Evolutionary conservation across 2,888 invertebrate genomes (phyloP).

Genomic region (Eustalomyia histrio): DNA sequence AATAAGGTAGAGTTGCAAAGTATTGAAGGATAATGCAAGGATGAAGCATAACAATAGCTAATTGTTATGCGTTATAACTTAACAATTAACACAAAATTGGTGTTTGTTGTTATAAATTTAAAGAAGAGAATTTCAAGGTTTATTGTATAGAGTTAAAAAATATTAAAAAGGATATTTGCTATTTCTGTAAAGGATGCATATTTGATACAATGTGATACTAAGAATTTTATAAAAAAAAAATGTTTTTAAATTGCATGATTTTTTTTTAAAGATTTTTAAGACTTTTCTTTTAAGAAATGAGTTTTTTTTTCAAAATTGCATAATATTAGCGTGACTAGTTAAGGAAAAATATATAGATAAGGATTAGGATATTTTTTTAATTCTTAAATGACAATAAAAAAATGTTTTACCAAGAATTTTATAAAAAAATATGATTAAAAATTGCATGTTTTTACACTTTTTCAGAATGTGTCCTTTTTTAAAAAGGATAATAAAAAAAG

Average conservation of each 20-base stretch:
- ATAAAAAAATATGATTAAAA: not conserved
- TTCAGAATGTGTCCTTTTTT: not conserved
- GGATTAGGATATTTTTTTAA: too few relatives aligned
- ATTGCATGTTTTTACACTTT: not conserved
- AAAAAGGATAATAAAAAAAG: not conserved
- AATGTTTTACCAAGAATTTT: too few relatives aligned
- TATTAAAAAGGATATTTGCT: not conserved
- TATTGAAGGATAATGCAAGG: slow-evolving; percentile 33
- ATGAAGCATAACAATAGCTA: slow-evolving; percentile 35
- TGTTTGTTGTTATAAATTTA: slow-evolving; percentile 10
- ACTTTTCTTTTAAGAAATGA: not conserved
- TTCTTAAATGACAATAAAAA: too few relatives aligned
- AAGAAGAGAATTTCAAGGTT: not conserved
- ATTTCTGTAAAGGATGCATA: not conserved
- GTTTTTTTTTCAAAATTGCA: not conserved
- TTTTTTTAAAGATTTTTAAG: not conserved
- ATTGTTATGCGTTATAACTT: slow-evolving; percentile 37
- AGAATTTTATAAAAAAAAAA: not conserved
- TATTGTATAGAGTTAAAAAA: slow-evolving; percentile 2
- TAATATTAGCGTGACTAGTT: not conserved
- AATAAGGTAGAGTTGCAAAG: not conserved
- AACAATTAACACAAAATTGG: slow-evolving; percentile 50
- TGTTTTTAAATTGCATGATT: slow-evolving; percentile 1
- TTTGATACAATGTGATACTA: not conserved
- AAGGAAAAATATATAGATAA: too few relatives aligned